Conservation (phyloP, 1,140 invertebrate species). For the Pteromalus puparum region DNA sequence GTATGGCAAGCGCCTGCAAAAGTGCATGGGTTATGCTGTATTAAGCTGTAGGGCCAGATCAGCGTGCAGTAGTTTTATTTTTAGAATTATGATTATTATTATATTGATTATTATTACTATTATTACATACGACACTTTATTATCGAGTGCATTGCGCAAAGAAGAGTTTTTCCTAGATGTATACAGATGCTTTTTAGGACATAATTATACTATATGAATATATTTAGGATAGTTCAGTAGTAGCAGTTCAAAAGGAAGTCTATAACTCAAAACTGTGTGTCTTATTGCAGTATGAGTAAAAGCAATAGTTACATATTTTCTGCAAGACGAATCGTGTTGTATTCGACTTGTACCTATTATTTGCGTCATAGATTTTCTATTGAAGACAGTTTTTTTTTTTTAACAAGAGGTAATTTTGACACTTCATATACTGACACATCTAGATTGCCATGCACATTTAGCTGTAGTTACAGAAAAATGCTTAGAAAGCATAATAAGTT, state of each 20-base stretch:
- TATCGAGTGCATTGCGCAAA: conserved; percentile 33
- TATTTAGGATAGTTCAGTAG: not conserved
- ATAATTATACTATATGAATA: not conserved
- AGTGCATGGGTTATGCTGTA: conserved; percentile 73
- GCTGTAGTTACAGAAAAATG: not conserved
- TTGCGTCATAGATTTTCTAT: not conserved
- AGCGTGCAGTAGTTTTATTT: conserved; percentile 70
- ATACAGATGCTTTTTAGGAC: not conserved
- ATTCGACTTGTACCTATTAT: too few species aligned
- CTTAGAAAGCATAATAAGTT: not conserved
- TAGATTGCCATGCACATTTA: conserved; percentile 29
- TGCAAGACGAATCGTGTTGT: too few species aligned
- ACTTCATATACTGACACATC: not conserved
- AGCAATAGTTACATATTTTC: too few species aligned
- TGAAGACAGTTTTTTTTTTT: not conserved
- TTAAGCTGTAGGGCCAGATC: conserved; percentile 69
- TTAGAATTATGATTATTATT: conserved; percentile 64
- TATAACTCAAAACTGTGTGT: not conserved
- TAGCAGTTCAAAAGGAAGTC: not conserved
- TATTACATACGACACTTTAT: conserved; percentile 29
- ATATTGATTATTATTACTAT: conserved; percentile 57
- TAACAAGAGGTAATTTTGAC: not conserved
- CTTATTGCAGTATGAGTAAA: too few species aligned
- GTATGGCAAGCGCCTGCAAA: conserved; percentile 69
- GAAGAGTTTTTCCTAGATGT: not conserved